A percentile compares a stretch with the other conserved stretches of the same genome.
Conservation (phyloP, 2,888 invertebrate species). For the Brachyptera risi region DNA sequence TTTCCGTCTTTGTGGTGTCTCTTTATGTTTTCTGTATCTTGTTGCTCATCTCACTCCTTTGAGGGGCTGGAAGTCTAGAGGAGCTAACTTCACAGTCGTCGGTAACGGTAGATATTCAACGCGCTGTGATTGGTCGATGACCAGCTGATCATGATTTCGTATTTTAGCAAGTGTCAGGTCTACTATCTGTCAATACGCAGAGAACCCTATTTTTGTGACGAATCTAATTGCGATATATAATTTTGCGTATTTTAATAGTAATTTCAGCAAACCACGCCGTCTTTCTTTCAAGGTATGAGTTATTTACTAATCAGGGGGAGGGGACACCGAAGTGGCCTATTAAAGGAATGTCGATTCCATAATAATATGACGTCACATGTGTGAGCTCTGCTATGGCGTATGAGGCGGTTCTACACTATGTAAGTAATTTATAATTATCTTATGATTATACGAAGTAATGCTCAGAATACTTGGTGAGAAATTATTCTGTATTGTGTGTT, state of each 20-base stretch:
- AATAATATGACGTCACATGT: conserved; percentile 33
- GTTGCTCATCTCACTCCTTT: too few species aligned
- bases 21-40: too few species aligned
- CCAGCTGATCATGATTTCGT: conserved; percentile 11
- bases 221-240: not conserved
- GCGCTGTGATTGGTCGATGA: too few species aligned
- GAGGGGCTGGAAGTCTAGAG: too few species aligned
- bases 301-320: not conserved
- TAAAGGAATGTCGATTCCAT: conserved; percentile 30
- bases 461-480: conserved; percentile 17
- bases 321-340: conserved; percentile 23
- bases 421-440: conserved; percentile 29
- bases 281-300: conserved; percentile 20
- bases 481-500: not conserved
- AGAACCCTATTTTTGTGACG: not conserved
- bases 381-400: conserved; percentile 30
- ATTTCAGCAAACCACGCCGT: not conserved
- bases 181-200: not conserved
- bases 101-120: too few species aligned
- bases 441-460: conserved; percentile 30
- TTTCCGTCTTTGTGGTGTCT: too few species aligned
- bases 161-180: conserved; percentile 19
- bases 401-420: conserved; percentile 30
- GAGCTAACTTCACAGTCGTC: conserved; percentile 17
- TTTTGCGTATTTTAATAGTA: not conserved